Base-by-base conservation (phyloP, 2,113 vertebrate species). In the Plestiodon gilberti region DNA sequence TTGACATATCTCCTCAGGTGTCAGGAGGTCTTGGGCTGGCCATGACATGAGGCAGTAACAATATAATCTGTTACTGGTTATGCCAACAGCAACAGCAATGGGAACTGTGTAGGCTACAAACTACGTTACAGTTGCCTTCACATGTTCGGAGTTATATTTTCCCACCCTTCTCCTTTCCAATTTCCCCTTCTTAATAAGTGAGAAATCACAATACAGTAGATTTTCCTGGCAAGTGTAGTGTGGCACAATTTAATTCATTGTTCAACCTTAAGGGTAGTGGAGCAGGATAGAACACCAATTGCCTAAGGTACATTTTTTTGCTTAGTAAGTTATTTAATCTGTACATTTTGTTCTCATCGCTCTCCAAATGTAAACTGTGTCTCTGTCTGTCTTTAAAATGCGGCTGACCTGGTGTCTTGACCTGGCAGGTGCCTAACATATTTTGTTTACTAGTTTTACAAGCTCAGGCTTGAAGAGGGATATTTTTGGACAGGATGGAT, bases 331-430 rank as follows among this genome's bases (percentile, higher is more conserved):
- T 85, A 71, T 85, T 85, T 71, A 78, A 78, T 71, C 84, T 85
- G 84, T 59, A 85, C 84, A 85, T 85, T 78, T 85, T n/a, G 52
- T 85, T 85, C 84, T 59, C 30, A 43, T 57, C 57, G 64, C 76
- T 57, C 33, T 59, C 76, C 65, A 43, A 85, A 71, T 79, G 84
- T 33, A 69, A 79, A n/a, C 65, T 43, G n/a, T 76, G 14, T 85
- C 25, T 78, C 76, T 85, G 75, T 85, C 75, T 78, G 70, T 23
- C 64, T 69, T 85, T 55, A 78, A 85, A 69, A 76, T n/a, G 43
- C 38, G 55, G 48, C 75, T 40, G 76, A 40, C 64, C 48, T 20
- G 1, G 25, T 78, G 25, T 78, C 83, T 70, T 85, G 83, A 85
- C 75, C 83, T 79, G 65, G 25, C 7, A 35, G 38, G 52, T 85